Conservation (phyloP, 2,888 invertebrate species). For the Embidobia sp. region DNA sequence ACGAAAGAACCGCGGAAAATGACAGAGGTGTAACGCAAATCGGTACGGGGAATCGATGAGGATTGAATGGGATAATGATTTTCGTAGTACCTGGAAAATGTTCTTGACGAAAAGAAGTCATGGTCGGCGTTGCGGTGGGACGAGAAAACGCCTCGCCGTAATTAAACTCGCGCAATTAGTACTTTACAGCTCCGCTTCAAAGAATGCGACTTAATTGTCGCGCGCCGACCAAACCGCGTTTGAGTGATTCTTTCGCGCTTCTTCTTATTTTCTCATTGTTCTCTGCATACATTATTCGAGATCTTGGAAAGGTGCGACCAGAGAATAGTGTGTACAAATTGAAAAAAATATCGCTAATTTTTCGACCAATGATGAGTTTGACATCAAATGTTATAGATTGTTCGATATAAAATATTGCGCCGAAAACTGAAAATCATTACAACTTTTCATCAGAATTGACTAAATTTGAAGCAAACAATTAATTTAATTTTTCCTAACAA, state of each 20-base stretch:
- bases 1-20: too few species aligned
- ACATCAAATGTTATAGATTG: too few species aligned
- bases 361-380: too few species aligned
- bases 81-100: slow-evolving; percentile 45
- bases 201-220: slow-evolving; percentile 37
- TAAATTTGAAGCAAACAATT: too few species aligned
- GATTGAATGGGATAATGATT: slow-evolving; percentile 35
- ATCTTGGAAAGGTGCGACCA: too few species aligned
- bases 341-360: too few species aligned
- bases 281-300: neutral
- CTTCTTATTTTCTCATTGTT: neutral
- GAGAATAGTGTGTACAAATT: too few species aligned
- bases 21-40: too few species aligned
- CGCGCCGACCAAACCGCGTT: slow-evolving; percentile 5
- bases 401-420: too few species aligned
- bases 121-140: slow-evolving; percentile 38
- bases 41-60: slow-evolving; percentile 7
- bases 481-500: too few species aligned
- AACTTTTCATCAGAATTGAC: too few species aligned
- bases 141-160: slow-evolving; percentile 35
- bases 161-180: slow-evolving; percentile 52
- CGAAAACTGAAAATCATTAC: too few species aligned
- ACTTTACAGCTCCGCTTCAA: slow-evolving; percentile 17
- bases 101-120: slow-evolving; percentile 55
- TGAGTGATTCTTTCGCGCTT: slow-evolving; percentile 9